These are phyloP conservation scores for Erebia ligea DNA, from an alignment of 2,888 invertebrate genomes.

Conservation along the genomic window DNA sequence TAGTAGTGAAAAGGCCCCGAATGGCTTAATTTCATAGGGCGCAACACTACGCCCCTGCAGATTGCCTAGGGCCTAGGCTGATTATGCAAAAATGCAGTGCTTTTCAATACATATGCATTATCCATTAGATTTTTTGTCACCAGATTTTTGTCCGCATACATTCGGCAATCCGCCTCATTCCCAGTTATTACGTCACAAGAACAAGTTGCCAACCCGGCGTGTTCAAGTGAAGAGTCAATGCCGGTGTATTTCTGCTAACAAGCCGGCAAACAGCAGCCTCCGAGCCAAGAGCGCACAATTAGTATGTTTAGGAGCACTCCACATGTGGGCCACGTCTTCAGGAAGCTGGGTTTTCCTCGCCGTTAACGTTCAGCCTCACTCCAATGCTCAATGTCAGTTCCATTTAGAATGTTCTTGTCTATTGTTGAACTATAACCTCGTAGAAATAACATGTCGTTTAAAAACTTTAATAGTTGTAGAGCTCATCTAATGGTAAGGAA, in stretches of 20 bases:
- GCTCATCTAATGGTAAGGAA: no score
- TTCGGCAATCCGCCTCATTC: neutral
- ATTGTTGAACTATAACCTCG: neutral
- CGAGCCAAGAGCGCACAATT: constrained; percentile 33
- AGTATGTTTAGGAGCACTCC: constrained; percentile 38
- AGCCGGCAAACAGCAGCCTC: constrained; percentile 23
- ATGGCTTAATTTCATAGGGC: no score
- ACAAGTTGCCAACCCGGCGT: neutral
- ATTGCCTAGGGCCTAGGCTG: no score
- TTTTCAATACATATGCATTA: no score
- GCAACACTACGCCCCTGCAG: no score
- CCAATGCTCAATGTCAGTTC: constrained; percentile 32
- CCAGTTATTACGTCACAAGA: neutral
- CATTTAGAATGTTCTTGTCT: neutral
- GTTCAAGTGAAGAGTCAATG: neutral
- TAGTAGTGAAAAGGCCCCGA: no score
- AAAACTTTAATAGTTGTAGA: no score
- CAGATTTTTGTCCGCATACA: no score
- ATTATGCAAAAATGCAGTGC: no score
- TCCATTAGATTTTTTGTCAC: no score
- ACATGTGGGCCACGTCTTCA: constrained; percentile 55
- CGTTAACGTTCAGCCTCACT: constrained; percentile 29
- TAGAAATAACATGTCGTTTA: no score
- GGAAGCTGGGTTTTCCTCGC: constrained; percentile 48
- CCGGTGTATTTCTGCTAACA: constrained; percentile 24